phyloP scores from a whole-genome alignment of 2,113 vertebrate genomes.

The Misgurnus mizolepis region DNA sequence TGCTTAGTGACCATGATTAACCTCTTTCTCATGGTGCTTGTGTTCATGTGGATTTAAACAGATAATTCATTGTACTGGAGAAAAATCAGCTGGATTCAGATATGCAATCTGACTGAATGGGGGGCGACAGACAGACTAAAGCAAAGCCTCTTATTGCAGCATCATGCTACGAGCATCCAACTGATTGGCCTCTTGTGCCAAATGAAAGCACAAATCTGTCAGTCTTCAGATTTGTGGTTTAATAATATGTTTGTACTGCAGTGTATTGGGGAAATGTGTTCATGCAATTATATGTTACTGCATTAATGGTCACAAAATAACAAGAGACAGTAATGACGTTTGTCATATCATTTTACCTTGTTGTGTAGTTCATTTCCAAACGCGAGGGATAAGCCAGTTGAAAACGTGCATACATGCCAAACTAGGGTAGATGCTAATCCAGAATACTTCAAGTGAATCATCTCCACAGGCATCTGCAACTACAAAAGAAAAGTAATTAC shows the following conservation, averaged over 20 bases:
- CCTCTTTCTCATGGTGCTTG: slow-evolving; percentile 26
- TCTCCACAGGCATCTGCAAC: no score
- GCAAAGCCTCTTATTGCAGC: slow-evolving; percentile 22
- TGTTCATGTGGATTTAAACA: slow-evolving; percentile 28
- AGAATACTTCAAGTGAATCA: no score
- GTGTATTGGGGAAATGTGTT: not conserved
- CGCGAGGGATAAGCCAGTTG: not conserved
- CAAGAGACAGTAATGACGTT: not conserved
- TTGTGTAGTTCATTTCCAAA: not conserved
- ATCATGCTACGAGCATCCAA: slow-evolving; percentile 26
- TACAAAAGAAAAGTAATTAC: no score
- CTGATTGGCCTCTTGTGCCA: slow-evolving; percentile 17
- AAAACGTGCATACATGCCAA: no score
- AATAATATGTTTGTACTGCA: not conserved
- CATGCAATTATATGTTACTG: no score
- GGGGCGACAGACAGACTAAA: not conserved
- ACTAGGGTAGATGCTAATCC: no score
- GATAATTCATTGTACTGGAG: slow-evolving; percentile 36
- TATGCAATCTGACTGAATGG: slow-evolving; percentile 11
- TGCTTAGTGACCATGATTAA: slow-evolving; percentile 31
- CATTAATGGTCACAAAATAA: not conserved
- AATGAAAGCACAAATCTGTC: slow-evolving; percentile 6
- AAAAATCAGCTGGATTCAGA: slow-evolving; percentile 36
- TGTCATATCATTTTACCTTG: not conserved
- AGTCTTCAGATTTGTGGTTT: not conserved